A percentile compares a stretch with the other conserved stretches of the same genome.
Evolutionary conservation across 2,113 vertebrate genomes (phyloP).

Genomic region (Coregonus clupeaformis): DNA sequence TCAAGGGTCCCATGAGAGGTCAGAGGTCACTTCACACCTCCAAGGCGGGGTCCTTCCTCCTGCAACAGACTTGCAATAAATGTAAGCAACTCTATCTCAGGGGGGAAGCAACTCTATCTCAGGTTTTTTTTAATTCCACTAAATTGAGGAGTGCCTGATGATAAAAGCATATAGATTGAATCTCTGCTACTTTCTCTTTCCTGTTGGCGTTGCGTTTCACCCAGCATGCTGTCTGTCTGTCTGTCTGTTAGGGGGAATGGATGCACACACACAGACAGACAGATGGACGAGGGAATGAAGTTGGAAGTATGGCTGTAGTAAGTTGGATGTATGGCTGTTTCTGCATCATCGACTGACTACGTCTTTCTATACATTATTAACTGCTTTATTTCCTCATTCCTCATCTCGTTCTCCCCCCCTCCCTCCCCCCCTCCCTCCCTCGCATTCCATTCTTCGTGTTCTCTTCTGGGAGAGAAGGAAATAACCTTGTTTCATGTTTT

Average conservation of each 20-base stretch:
- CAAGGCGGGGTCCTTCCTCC: too few species aligned
- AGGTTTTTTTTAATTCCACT: too few species aligned
- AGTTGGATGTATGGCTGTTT: slow-evolving; percentile 44
- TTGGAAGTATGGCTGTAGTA: too few species aligned
- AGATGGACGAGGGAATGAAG: slow-evolving; percentile 46
- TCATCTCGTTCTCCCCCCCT: not conserved
- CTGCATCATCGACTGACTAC: slow-evolving; percentile 49
- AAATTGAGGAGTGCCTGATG: too few species aligned
- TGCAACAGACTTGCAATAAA: too few species aligned
- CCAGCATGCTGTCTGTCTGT: not conserved
- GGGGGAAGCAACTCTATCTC: too few species aligned
- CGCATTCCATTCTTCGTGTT: slow-evolving; percentile 21
- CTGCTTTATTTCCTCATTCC: slow-evolving; percentile 28
- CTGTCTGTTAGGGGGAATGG: slow-evolving; percentile 31
- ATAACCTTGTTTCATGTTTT: slow-evolving; percentile 13
- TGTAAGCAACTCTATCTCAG: too few species aligned
- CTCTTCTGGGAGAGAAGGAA: not conserved
- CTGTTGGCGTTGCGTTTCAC: not conserved
- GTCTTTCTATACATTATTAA: slow-evolving; percentile 52
- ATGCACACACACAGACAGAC: slow-evolving; percentile 31
- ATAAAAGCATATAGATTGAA: too few species aligned
- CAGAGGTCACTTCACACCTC: too few species aligned
- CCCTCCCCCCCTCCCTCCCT: slow-evolving; percentile 17
- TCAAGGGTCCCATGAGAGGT: too few species aligned
- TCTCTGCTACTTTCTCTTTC: slow-evolving; percentile 37